These are phyloP conservation scores for Himalopsyche kuldschensis DNA, from an alignment of 2,888 invertebrate genomes.

Conservation along the genomic window DNA sequence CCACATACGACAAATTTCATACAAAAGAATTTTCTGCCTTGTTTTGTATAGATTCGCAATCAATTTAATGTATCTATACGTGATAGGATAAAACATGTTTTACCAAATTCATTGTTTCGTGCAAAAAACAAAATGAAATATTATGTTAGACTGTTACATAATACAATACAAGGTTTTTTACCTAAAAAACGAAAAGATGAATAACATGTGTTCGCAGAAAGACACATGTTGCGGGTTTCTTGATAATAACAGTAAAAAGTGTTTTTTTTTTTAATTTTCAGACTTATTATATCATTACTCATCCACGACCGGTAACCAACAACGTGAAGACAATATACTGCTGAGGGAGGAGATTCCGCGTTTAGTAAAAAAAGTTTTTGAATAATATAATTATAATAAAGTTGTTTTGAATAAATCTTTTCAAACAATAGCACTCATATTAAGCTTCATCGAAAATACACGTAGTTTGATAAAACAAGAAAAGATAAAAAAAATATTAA, in stretches of 20 bases:
- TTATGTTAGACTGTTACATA: too few species aligned
- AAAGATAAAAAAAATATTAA: background rate
- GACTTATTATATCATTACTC: constrained; percentile 27
- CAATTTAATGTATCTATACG: too few species aligned
- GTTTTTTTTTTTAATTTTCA: constrained; percentile 18
- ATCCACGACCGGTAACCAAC: constrained; percentile 37
- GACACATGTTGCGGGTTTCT: too few species aligned
- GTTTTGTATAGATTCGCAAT: too few species aligned
- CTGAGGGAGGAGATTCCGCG: background rate
- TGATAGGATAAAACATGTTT: too few species aligned
- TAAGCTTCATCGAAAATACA: background rate
- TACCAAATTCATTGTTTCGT: too few species aligned
- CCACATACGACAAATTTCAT: too few species aligned
- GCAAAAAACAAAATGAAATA: too few species aligned
- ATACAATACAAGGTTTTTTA: too few species aligned
- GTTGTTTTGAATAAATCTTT: background rate
- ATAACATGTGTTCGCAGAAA: too few species aligned
- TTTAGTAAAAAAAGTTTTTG: background rate
- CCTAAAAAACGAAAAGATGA: too few species aligned
- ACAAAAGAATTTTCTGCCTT: too few species aligned
- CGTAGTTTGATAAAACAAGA: background rate
- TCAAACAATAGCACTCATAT: background rate
- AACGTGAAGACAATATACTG: constrained; percentile 8
- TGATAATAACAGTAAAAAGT: background rate
- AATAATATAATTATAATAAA: background rate